Evolutionary conservation across 2,888 invertebrate genomes (phyloP).

Genomic region (Argynnis bischoffii): DNA sequence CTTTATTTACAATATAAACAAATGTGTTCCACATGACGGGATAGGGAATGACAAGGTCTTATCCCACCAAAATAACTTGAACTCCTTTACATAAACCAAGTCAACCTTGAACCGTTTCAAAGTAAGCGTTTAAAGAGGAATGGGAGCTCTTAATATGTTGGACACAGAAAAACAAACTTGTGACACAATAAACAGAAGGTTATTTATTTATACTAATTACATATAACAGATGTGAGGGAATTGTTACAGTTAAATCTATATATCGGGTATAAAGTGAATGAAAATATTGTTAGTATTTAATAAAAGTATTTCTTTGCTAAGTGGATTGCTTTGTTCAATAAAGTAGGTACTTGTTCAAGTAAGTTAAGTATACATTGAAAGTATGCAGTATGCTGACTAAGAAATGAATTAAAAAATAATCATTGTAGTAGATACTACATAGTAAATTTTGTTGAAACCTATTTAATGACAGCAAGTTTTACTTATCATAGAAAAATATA

Average conservation of each 20-base stretch:
- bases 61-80: conserved; percentile 44
- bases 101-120: conserved; percentile 3
- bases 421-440: too few relatives aligned
- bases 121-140: conserved; percentile 23
- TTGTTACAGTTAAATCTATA: conserved; percentile 26
- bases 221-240: conserved; percentile 68
- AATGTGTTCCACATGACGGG: conserved; percentile 76
- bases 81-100: conserved; percentile 12
- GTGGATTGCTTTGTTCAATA: background rate
- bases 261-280: background rate
- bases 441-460: too few relatives aligned
- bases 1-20: conserved; percentile 75
- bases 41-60: conserved; percentile 73
- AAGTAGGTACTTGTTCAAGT: background rate
- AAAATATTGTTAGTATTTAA: background rate
- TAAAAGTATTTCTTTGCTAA: conserved; percentile 5
- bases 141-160: conserved; percentile 45
- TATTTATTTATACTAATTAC: conserved; percentile 73
- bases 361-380: too few relatives aligned
- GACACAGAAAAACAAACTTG: conserved; percentile 56
- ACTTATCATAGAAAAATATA: too few relatives aligned
- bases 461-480: too few relatives aligned
- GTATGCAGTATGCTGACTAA: too few relatives aligned
- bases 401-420: too few relatives aligned
- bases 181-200: conserved; percentile 72